These are phyloP conservation scores for Lepisosteus osseus DNA, from an alignment of 2,113 vertebrate genomes.

Conservation along the genomic window DNA sequence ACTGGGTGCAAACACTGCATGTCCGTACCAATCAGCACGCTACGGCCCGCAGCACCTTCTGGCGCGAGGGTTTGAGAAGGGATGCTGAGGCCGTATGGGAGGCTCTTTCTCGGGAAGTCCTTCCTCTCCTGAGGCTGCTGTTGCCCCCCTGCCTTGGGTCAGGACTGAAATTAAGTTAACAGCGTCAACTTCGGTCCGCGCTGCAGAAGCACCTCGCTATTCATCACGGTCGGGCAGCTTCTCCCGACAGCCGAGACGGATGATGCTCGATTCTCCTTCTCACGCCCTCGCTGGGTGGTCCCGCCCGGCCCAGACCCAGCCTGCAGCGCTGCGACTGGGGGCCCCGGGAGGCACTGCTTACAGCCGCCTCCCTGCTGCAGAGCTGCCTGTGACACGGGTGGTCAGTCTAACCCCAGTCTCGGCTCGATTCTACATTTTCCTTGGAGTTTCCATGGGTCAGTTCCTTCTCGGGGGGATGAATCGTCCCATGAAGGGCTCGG, in stretches of 20 bases:
- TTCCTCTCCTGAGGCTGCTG: constrained; percentile 22
- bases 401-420: no score
- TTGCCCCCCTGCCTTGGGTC: constrained; percentile 16
- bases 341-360: background rate
- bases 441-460: background rate
- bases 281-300: constrained; percentile 19
- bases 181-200: constrained; percentile 4
- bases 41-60: no score
- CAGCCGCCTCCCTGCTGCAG: no score
- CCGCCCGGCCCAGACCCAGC: background rate
- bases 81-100: background rate
- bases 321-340: constrained; percentile 4
- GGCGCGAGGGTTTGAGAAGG: background rate
- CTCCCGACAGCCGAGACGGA: background rate
- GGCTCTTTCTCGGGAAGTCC: constrained; percentile 1
- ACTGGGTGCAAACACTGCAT: background rate
- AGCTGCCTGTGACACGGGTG: constrained; percentile 6
- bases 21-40: background rate
- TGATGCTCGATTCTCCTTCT: constrained; percentile 2
- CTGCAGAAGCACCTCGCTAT: background rate
- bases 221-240: background rate
- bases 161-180: constrained; percentile 28
- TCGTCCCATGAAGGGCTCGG: no score
- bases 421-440: background rate
- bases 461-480: background rate